Evolutionary conservation across 1,140 invertebrate species (phyloP), one percentile per base, ranked within the genome.

Genomic region (Caenorhabditis latens): DNA sequence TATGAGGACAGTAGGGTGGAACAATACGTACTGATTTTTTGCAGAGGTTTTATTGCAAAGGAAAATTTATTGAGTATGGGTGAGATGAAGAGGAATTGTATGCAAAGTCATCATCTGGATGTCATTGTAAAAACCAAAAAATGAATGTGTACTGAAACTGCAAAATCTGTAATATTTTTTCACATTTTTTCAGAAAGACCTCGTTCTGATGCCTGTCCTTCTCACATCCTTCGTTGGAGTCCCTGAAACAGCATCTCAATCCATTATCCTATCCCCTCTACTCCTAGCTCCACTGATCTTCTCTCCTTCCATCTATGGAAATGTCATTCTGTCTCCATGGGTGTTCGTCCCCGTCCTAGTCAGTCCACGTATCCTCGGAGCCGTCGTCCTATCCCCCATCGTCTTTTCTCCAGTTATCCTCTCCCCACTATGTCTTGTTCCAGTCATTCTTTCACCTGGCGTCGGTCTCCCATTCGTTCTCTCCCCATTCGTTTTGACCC

Each of bases 221-320:
- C 75, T 89, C 46, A 86, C 83, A 6, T 82, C 89, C 7, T 65
- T 89, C 63, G 21, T 85, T 40, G 46, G 43, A 3, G 84, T 42
- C 19, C 84, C 84, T 24, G 63, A 46, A 57, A 67, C 42, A 16
- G 86, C 83, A 4, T 84, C 79, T 21, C 86, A 89, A 24, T 85
- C 84, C 6, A 88, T 92, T 53, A 86, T 92, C 63, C 57, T 92
- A 19, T 88, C 89, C 11, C 91, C 91, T 43, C 42, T 90, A 9
- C 19, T 92, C 2, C 90, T 91, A 40, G 86, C 90, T 21, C 91
- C 91, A 11, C 53, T 91, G 7, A 88, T 91, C 50, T 75, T 91
- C 14, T 84, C 85, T 19, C 90, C 90, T 58, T 89, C 89, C 53
- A 85, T 90, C 11, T 85, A 90, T 24, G 86, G 85, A 16, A 89